These are phyloP conservation scores for Trachelipus rathkii DNA, from an alignment of 1,140 invertebrate species.

Conservation along the genomic window DNA sequence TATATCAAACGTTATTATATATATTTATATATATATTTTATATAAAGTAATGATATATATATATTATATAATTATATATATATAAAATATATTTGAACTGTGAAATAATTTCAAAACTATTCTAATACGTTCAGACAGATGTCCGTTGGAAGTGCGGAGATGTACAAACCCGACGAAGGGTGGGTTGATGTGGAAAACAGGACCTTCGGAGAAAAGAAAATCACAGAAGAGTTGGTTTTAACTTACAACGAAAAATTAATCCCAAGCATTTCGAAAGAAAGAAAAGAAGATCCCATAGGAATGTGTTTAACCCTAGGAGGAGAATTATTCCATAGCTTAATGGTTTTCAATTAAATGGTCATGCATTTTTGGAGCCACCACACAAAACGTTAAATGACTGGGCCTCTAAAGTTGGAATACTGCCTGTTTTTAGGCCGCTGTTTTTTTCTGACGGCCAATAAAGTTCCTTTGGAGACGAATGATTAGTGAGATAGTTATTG, in stretches of 20 bases:
- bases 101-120: too few relatives aligned
- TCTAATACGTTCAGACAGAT: background rate
- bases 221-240: conserved; percentile 6
- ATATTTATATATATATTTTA: too few relatives aligned
- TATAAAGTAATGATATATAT: too few relatives aligned
- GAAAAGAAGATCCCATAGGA: background rate
- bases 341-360: conserved; percentile 12
- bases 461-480: too few relatives aligned
- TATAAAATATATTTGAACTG: too few relatives aligned
- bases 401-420: background rate
- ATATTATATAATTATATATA: too few relatives aligned
- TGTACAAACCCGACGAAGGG: background rate
- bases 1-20: too few relatives aligned
- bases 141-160: background rate
- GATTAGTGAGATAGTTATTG: too few relatives aligned
- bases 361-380: background rate
- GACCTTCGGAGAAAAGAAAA: conserved; percentile 18
- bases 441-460: too few relatives aligned
- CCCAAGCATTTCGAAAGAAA: conserved; percentile 7
- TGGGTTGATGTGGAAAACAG: background rate
- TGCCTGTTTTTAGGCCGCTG: too few relatives aligned
- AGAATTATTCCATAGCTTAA: conserved; percentile 27
- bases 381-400: background rate
- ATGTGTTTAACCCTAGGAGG: conserved; percentile 27
- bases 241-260: conserved; percentile 19